Base-by-base conservation (phyloP, 2,113 vertebrate species). In the Lipophrys pholis region DNA sequence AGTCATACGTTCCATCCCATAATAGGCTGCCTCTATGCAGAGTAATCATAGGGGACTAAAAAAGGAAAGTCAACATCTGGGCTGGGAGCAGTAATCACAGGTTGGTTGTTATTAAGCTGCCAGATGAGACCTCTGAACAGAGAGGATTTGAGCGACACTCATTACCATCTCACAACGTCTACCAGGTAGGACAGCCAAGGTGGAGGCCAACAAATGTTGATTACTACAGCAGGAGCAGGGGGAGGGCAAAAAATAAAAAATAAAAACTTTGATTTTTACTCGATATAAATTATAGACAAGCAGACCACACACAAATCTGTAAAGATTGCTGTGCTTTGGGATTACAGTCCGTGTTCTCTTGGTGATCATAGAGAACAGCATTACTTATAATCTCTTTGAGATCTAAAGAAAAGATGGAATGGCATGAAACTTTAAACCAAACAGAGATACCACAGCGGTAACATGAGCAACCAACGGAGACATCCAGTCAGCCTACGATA, bases 31-130 rank as follows among this genome's bases (percentile, higher is more conserved):
- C 56, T 81, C 50, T 48, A 59, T 65, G 54, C 39, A 2, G 76
- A 66, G 66, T 90, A 91, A 92, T 91, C 84, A 90, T 61, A 89
- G 78, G 60, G 87, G 69, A 39, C 89, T 89, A 87, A 86, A 89
- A 85, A 84, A 80, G 86, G 88, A 92, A 91, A 91, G 84, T 91
- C 79, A 84, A 87, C 89, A 91, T 92, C 86, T 93, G 91, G 86
- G 52, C 76, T 45, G 78, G 84, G 76, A 81, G 76, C 82, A 78
- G 85, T 90, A 92, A 93, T 93, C 90, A 87, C 87, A 92, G 85
- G 89, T 86, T 78, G 77, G 69, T 72, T 85, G 83, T 87, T 91
- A 91, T 91, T 91, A 91, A 90, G 70, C 76, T 80, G 77, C 57
- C 65, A 79, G 71, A 70, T 21, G 11, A 76, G 75, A 87, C 73